phyloP scores from a whole-genome alignment of 2,113 vertebrate genomes.

The Daubentonia madagascariensis region DNA sequence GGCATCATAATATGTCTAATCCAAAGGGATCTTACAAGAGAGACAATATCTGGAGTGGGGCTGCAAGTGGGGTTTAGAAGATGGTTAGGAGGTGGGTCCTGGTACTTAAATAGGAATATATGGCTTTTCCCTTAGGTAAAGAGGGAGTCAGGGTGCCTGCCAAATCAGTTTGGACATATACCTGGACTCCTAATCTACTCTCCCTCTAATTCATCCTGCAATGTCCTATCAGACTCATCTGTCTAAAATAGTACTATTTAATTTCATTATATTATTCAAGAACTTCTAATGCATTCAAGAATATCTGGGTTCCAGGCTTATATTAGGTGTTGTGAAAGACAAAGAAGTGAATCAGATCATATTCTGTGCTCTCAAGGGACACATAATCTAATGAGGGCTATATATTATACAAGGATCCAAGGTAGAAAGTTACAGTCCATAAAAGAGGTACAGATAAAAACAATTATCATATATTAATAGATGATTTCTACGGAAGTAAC shows the following conservation, averaged over 20 bases:
- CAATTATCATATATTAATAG: not conserved
- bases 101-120: not conserved
- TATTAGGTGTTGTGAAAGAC: not conserved
- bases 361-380: not conserved
- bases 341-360: not conserved
- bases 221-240: not conserved
- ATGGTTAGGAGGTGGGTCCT: not conserved
- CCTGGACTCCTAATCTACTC: not conserved
- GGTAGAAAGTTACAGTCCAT: not conserved
- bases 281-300: not conserved
- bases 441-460: not conserved
- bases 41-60: not conserved
- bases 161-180: not conserved
- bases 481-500: not conserved
- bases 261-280: not conserved
- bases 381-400: not conserved
- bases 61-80: not conserved
- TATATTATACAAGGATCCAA: not conserved
- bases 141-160: not conserved
- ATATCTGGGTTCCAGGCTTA: not conserved
- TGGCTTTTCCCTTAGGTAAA: not conserved
- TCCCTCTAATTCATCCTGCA: not conserved
- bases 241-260: constrained; percentile 1
- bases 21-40: not conserved
- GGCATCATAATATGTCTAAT: not conserved